These are phyloP conservation scores for Chloroclysta siterata DNA, from an alignment of 2,888 invertebrate genomes.

Conservation along the genomic window DNA sequence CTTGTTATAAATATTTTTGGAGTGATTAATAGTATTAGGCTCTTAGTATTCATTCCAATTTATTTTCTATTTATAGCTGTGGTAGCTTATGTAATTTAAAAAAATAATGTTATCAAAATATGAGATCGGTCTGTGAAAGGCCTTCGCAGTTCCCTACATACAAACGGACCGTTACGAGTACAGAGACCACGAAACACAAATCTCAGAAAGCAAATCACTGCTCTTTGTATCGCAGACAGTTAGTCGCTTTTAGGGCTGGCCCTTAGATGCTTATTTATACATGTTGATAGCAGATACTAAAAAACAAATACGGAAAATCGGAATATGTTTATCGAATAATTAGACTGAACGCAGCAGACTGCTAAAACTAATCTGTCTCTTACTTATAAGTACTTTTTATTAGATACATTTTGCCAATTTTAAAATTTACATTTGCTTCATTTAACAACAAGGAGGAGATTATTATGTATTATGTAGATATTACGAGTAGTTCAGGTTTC, in stretches of 20 bases:
- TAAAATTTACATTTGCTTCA: no score
- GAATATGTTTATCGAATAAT: no score
- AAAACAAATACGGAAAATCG: neutral
- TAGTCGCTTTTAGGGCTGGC: conserved; percentile 45
- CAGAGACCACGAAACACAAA: conserved; percentile 47
- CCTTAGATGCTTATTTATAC: conserved; percentile 13
- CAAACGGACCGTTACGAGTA: conserved; percentile 53
- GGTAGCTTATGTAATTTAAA: conserved; percentile 2
- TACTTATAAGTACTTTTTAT: no score
- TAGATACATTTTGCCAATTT: no score
- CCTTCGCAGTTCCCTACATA: conserved; percentile 8
- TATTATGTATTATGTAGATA: conserved; percentile 28
- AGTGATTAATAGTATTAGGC: neutral
- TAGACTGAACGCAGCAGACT: no score
- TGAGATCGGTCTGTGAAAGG: conserved; percentile 24
- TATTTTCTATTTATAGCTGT: neutral
- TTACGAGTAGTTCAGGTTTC: conserved; percentile 17
- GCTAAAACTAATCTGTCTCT: no score
- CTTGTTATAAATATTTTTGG: no score
- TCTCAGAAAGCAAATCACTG: conserved; percentile 57
- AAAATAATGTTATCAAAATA: conserved; percentile 13
- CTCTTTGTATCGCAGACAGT: conserved; percentile 50
- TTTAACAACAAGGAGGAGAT: conserved; percentile 26
- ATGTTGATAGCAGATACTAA: neutral
- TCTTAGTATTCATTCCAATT: neutral